Percentiles rank a stretch among this genome's conserved stretches.
These are phyloP conservation scores for Euwallacea fornicatus DNA, from an alignment of 1,140 invertebrate genomes.

Conservation along the genomic window DNA sequence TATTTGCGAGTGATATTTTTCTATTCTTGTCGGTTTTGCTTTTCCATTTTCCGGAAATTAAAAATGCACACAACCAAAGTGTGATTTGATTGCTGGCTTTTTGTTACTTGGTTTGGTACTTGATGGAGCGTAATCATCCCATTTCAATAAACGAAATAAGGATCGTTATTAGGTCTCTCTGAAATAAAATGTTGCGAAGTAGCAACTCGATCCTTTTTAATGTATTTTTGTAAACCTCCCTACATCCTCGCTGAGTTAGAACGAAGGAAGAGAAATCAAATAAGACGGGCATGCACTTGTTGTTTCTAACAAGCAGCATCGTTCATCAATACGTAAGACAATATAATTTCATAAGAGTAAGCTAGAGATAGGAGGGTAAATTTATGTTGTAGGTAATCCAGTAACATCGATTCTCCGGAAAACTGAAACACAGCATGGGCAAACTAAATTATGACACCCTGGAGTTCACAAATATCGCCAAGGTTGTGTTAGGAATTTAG, in stretches of 20 bases:
- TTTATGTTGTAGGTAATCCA: constrained; percentile 32
- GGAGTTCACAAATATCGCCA: constrained; percentile 30
- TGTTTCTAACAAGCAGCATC: constrained; percentile 21
- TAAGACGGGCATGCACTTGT: constrained; percentile 5
- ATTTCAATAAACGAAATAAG: too few species aligned
- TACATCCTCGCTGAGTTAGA: too few species aligned
- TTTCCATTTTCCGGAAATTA: constrained; percentile 3
- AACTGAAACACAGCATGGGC: constrained; percentile 32
- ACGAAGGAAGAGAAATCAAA: constrained; percentile 8
- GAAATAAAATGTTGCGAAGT: too few species aligned
- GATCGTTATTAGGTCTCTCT: too few species aligned
- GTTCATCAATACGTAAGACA: constrained; percentile 31
- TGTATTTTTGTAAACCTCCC: too few species aligned
- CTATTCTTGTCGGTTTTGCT: background rate
- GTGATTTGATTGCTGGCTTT: too few species aligned
- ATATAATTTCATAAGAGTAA: constrained; percentile 34
- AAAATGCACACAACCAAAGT: background rate
- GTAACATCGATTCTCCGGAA: constrained; percentile 25
- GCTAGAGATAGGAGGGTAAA: constrained; percentile 25
- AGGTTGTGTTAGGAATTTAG: constrained; percentile 26
- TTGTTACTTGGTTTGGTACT: too few species aligned
- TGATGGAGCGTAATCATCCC: too few species aligned
- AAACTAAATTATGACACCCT: constrained; percentile 32
- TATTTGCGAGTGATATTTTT: constrained; percentile 7
- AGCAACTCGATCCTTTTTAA: too few species aligned